Base-by-base conservation (phyloP, 2,113 vertebrate species). In the Rhea americana region DNA sequence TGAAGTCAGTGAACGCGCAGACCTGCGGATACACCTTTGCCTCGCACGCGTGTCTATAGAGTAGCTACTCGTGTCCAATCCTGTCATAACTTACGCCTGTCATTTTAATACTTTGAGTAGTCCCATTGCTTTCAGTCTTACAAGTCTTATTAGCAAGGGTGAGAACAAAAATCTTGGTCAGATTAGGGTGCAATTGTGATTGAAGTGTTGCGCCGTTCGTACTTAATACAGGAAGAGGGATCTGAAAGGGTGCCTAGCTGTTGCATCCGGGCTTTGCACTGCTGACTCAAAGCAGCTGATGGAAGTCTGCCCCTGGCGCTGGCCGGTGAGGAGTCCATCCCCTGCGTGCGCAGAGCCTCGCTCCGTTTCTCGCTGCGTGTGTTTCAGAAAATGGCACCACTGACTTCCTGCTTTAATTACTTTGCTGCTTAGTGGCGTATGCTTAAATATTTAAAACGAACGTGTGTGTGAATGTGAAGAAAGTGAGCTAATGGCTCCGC, bases 61-160 rank as follows among this genome's bases (percentile, higher is more conserved):
- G 30, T 1, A 50, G 32, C 45, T n/a, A 16, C 32, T 53, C n/a
- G 2, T 1, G 18, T 63, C 65, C 55, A 32, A 32, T 8, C 13
- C 74, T 1, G 0, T 3, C 5, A 51, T 20, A 0, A 2, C 70
- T 39, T 66, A 13, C 5, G 6, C 45, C 32, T 45, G 30, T 41
- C 53, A 1, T 12, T 72, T 66, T 37, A 21, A 19, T 24, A 13
- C 53, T 62, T 58, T 10, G n/a, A 17, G 24, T 9, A 45, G 16
- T 32, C 55, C 53, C 25, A 3, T 48, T 2, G 0, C 45, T 77
- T 55, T 59, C 55, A 25, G 16, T 39, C 61, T 35, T 26, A 22
- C 41, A 47, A 7, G 18, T 26, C 43, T 61, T 37, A 30, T 26
- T 43, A n/a, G 10, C 19, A 50, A 70, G 74, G 53, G 50, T 39